Percentiles rank a stretch among this genome's conserved stretches.
Conservation (phyloP, 2,797 vertebrate genomes). For the Borostomias antarcticus region DNA sequence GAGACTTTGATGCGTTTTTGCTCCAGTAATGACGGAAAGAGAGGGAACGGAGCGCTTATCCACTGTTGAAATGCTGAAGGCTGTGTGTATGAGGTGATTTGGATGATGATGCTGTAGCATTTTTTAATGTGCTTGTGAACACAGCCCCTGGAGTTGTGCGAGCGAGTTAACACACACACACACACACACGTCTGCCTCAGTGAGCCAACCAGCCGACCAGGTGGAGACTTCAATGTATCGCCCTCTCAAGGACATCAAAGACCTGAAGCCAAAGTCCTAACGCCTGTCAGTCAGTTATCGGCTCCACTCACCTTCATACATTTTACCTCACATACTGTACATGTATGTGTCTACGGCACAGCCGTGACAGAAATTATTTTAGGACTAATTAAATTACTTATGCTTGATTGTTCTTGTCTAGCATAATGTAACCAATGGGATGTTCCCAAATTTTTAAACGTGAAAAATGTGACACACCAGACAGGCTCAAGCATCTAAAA, state of each 20-base stretch:
- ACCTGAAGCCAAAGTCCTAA: not conserved
- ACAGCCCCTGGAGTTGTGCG: not conserved
- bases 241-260: constrained; percentile 11
- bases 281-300: too few relatives aligned
- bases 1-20: not conserved
- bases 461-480: too few relatives aligned
- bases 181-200: too few relatives aligned
- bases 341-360: too few relatives aligned
- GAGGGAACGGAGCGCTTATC: not conserved
- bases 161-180: not conserved
- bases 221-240: not conserved
- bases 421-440: too few relatives aligned
- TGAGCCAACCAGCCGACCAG: not conserved
- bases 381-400: too few relatives aligned
- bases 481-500: too few relatives aligned
- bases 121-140: not conserved
- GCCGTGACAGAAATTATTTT: too few relatives aligned
- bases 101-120: not conserved
- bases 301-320: too few relatives aligned
- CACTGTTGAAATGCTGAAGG: constrained; percentile 17
- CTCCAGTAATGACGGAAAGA: not conserved
- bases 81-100: not conserved
- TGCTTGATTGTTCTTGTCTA: too few relatives aligned
- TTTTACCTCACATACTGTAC: too few relatives aligned
- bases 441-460: too few relatives aligned